These are phyloP conservation scores for Bellardia pandia DNA, from an alignment of 2,888 invertebrate species.

Conservation along the genomic window DNA sequence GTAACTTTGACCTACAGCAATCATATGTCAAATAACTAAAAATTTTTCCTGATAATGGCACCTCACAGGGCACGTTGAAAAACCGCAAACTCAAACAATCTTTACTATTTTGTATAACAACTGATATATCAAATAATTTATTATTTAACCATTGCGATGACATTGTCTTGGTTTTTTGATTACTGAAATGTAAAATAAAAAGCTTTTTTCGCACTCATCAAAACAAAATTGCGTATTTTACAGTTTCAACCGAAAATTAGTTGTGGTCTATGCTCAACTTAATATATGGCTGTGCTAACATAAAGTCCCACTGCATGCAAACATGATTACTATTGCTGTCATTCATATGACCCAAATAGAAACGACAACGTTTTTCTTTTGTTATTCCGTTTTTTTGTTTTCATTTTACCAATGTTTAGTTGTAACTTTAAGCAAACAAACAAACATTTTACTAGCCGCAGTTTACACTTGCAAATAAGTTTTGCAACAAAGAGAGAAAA, in stretches of 20 bases:
- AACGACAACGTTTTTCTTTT: background rate
- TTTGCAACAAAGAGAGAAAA: background rate
- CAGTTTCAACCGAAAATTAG: constrained; percentile 27
- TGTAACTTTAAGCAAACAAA: constrained; percentile 37
- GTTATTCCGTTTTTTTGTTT: too few relatives aligned
- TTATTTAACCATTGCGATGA: background rate
- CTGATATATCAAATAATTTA: constrained; percentile 13
- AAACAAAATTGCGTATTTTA: constrained; percentile 1
- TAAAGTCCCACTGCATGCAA: background rate
- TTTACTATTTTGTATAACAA: background rate
- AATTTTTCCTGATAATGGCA: background rate
- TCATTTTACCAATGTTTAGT: background rate
- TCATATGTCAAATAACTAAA: background rate
- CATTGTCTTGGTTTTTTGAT: constrained; percentile 1
- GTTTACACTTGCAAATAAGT: background rate
- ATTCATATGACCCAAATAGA: constrained; percentile 48
- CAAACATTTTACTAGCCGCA: constrained; percentile 30
- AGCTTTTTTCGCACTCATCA: background rate
- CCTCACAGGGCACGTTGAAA: background rate
- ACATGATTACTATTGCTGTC: constrained; percentile 17
- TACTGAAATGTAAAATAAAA: constrained; percentile 2
- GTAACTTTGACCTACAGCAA: background rate
- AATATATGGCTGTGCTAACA: background rate
- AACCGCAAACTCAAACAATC: background rate
- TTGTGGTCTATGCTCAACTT: constrained; percentile 25